phyloP scores from a whole-genome alignment of 2,888 invertebrate genomes.

The Sphecodes monilicornis region DNA sequence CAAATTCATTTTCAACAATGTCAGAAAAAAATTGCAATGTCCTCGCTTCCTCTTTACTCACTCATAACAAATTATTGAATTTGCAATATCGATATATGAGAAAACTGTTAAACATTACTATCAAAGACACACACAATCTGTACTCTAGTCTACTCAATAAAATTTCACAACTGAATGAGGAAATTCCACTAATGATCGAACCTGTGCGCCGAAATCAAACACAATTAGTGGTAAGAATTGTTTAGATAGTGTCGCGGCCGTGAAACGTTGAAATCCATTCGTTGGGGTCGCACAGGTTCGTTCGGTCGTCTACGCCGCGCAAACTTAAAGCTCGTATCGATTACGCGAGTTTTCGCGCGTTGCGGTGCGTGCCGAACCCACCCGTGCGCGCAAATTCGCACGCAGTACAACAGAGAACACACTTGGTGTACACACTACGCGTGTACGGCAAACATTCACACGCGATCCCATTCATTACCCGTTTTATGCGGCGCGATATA shows the following conservation, averaged over 20 bases:
- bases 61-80: no score
- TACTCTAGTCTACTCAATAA: no score
- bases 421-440: background rate
- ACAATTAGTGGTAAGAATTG: no score
- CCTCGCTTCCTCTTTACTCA: no score
- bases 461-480: constrained; percentile 39
- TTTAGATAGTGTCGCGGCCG: background rate
- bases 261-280: constrained; percentile 19
- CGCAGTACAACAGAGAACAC: background rate
- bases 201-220: no score
- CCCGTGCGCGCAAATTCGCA: background rate
- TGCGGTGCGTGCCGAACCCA: background rate
- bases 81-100: no score
- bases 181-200: no score
- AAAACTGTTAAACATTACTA: no score
- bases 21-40: no score
- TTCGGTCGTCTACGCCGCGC: constrained; percentile 23
- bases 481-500: constrained; percentile 44
- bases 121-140: no score
- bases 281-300: background rate
- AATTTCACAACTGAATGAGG: no score
- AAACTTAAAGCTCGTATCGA: constrained; percentile 50
- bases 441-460: background rate
- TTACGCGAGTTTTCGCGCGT: constrained; percentile 45
- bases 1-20: no score